These are phyloP conservation scores for Camponotus floridanus DNA, from an alignment of 1,140 invertebrate species.

Conservation along the genomic window DNA sequence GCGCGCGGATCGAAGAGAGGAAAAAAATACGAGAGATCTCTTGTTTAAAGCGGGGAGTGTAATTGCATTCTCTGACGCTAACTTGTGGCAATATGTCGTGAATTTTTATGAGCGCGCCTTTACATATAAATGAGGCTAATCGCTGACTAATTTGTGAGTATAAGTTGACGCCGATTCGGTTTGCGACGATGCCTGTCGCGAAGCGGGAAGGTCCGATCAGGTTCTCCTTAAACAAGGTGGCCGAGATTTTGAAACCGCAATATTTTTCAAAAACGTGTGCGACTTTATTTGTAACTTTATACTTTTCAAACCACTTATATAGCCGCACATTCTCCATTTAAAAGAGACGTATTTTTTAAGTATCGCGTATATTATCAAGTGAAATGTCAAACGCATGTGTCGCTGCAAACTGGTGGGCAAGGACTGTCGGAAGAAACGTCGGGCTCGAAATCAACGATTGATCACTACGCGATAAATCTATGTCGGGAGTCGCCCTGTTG, in stretches of 20 bases:
- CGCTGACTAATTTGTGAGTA: conserved; percentile 20
- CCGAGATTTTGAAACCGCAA: neutral
- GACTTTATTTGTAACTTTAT: neutral
- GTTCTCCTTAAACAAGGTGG: neutral
- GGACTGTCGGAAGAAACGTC: conserved; percentile 10
- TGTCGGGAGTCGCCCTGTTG: neutral
- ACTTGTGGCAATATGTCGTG: conserved; percentile 17
- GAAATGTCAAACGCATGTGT: conserved; percentile 21
- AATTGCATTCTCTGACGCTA: conserved; percentile 24
- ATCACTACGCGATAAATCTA: neutral
- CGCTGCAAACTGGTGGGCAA: neutral
- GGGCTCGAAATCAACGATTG: conserved; percentile 12
- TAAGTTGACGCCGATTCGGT: neutral
- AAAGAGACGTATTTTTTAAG: neutral
- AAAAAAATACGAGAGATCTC: conserved; percentile 22
- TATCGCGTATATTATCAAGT: conserved; percentile 1
- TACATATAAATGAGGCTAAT: conserved; percentile 7
- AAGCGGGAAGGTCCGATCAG: neutral
- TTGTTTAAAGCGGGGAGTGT: neutral
- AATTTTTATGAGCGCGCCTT: conserved; percentile 23
- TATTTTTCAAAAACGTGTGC: neutral
- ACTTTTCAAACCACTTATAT: neutral
- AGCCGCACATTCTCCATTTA: neutral
- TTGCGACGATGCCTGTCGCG: neutral
- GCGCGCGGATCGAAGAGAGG: neutral